A percentile compares a stretch with the other conserved stretches of the same genome.
Conservation (phyloP, 30 jellyfish, hydroid and myxozoan genomes). For the Pseudorhiza aurosa region DNA sequence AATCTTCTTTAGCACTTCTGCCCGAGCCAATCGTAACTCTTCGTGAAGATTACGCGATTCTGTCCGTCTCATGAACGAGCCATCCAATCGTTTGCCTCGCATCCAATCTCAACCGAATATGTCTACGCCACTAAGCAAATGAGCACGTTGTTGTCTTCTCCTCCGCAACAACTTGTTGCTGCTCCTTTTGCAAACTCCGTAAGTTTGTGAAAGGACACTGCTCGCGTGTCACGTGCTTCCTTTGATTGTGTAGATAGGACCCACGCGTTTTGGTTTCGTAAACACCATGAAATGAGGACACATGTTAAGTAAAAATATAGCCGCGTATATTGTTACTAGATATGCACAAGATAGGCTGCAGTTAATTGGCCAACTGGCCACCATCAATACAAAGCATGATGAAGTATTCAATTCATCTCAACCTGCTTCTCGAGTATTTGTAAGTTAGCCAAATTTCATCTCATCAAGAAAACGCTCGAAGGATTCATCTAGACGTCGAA, state of each 20-base stretch:
- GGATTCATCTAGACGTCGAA: too few relatives aligned
- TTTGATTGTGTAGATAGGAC: not conserved
- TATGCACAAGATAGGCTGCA: constrained; percentile 1
- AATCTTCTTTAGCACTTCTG: too few relatives aligned
- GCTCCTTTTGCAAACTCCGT: too few relatives aligned
- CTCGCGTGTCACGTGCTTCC: not conserved
- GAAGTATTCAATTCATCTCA: not conserved
- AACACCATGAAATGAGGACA: constrained; percentile 1
- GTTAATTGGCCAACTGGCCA: not conserved
- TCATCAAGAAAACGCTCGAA: not conserved
- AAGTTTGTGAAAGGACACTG: not conserved
- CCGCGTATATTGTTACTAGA: constrained; percentile 44
- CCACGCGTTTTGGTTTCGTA: constrained; percentile 29
- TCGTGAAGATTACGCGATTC: too few relatives aligned
- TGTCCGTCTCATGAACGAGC: too few relatives aligned
- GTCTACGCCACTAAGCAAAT: too few relatives aligned
- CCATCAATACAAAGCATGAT: not conserved
- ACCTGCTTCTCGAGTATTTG: not conserved
- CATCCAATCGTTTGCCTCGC: too few relatives aligned
- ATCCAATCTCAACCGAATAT: too few relatives aligned
- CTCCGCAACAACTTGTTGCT: too few relatives aligned
- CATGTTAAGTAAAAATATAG: not conserved
- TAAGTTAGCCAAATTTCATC: not conserved
- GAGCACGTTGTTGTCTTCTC: too few relatives aligned
- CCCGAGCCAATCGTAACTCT: too few relatives aligned